These are phyloP conservation scores for Zaprionus africanus DNA, from an alignment of 1,140 invertebrate species.

Conservation along the genomic window DNA sequence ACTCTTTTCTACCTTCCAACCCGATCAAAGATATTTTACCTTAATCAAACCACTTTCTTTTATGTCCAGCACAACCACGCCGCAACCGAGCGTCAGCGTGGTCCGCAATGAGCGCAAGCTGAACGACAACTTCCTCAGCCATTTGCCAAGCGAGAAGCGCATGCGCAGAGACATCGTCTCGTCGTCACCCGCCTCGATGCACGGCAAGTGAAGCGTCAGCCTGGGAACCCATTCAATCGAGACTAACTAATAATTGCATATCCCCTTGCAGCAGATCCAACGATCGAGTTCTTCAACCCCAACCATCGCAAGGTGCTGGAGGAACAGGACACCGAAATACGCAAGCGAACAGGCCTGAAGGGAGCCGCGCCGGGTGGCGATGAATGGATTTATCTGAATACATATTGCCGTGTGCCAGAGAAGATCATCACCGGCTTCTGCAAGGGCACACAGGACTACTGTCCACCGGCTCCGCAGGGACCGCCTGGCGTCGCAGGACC, in stretches of 20 bases:
- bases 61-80: slow-evolving; percentile 11
- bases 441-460: slow-evolving; percentile 89
- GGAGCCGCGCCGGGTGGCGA: slow-evolving; percentile 87
- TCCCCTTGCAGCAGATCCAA: slow-evolving; percentile 85
- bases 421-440: slow-evolving; percentile 82
- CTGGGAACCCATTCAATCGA: background rate
- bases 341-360: slow-evolving; percentile 86
- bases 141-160: slow-evolving; percentile 40
- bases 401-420: slow-evolving; percentile 90
- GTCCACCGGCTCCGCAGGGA: slow-evolving; percentile 90
- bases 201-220: slow-evolving; percentile 52
- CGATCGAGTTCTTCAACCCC: slow-evolving; percentile 89
- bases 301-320: slow-evolving; percentile 87
- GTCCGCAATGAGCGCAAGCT: slow-evolving; percentile 61
- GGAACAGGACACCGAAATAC: slow-evolving; percentile 87
- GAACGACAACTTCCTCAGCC: slow-evolving; percentile 56
- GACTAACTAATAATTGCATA: background rate
- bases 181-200: slow-evolving; percentile 63
- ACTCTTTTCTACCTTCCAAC: no score
- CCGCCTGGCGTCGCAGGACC: slow-evolving; percentile 87
- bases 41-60: no score
- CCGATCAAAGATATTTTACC: no score
- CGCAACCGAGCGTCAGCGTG: slow-evolving; percentile 7
- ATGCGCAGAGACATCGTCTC: slow-evolving; percentile 56
- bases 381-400: slow-evolving; percentile 91